Conservation (phyloP, 2,888 invertebrate genomes). For the Campoplex capitator region DNA sequence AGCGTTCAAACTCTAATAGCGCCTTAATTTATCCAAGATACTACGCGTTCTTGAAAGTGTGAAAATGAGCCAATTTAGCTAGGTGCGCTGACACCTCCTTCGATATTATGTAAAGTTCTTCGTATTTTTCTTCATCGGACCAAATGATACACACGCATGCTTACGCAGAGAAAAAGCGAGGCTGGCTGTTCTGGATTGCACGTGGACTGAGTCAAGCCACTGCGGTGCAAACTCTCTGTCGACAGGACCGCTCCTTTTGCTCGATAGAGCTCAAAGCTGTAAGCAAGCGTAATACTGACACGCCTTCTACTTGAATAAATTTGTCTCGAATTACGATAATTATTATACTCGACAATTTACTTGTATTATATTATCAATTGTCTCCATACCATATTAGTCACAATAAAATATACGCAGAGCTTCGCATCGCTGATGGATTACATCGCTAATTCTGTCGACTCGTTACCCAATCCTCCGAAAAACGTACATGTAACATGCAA, state of each 20-base stretch:
- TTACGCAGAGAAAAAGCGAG: not conserved
- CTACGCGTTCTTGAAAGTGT: not conserved
- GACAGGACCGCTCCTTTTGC: constrained; percentile 50
- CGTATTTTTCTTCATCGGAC: constrained; percentile 47
- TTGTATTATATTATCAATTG: constrained; percentile 24
- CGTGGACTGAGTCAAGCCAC: constrained; percentile 55
- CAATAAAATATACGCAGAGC: constrained; percentile 5
- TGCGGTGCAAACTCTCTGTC: constrained; percentile 24
- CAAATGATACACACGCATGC: not conserved
- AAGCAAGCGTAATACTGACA: constrained; percentile 35
- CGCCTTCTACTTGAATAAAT: constrained; percentile 47
- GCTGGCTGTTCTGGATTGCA: constrained; percentile 43
- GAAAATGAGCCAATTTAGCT: constrained; percentile 63
- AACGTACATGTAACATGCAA: not conserved
- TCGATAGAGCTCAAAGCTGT: constrained; percentile 2
- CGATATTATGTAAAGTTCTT: constrained; percentile 72
- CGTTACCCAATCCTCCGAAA: not conserved
- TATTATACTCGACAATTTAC: constrained; percentile 33
- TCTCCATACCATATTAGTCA: not conserved
- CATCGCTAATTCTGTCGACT: not conserved
- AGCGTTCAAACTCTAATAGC: not conserved
- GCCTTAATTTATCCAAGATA: not conserved
- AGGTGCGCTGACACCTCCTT: constrained; percentile 35
- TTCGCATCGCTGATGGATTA: not conserved
- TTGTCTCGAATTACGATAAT: constrained; percentile 48